phyloP scores from a whole-genome alignment of 2,797 vertebrate genomes.

The Atherinosoma microstoma region DNA sequence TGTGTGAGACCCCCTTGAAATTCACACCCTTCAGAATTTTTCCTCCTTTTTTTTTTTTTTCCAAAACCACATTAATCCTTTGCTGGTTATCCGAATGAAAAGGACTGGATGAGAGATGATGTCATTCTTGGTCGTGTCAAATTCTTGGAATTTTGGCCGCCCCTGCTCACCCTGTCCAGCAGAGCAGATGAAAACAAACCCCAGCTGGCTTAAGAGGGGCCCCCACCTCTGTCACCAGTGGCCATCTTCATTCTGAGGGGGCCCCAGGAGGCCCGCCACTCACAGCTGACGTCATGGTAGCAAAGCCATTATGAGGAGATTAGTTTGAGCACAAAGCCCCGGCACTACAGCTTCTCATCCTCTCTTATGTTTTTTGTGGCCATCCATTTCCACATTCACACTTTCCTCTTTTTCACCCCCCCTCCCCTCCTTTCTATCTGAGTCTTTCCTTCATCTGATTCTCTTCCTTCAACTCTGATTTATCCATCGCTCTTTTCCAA shows the following conservation, averaged over 20 bases:
- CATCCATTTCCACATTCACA: conserved; percentile 21
- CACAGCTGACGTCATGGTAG: conserved; percentile 74
- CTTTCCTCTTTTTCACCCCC: conserved; percentile 23
- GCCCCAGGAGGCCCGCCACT: conserved; percentile 50
- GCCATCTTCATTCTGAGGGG: conserved; percentile 69
- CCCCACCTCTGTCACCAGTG: conserved; percentile 69
- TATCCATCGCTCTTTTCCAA: conserved; percentile 42
- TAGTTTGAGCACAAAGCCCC: conserved; percentile 68
- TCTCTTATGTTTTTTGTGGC: conserved; percentile 8
- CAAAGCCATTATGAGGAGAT: conserved; percentile 77
- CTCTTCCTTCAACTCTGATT: conserved; percentile 40
- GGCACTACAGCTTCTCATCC: conserved; percentile 41
- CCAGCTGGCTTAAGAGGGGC: conserved; percentile 57
- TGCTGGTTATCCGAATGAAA: conserved; percentile 57
- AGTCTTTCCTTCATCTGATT: conserved; percentile 25
- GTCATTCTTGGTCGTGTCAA: conserved; percentile 66
- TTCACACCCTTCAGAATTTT: conserved; percentile 62
- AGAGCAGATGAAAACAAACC: conserved; percentile 69
- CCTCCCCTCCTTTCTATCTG: conserved; percentile 14
- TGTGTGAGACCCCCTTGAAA: conserved; percentile 51
- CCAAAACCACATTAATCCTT: conserved; percentile 53
- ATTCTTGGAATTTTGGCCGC: conserved; percentile 65
- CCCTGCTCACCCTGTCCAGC: conserved; percentile 43
- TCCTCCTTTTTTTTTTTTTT: conserved; percentile 12
- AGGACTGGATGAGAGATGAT: conserved; percentile 66